Evolutionary conservation across 1,140 invertebrate species (phyloP).

Genomic region (Helicorthomorpha holstii): DNA sequence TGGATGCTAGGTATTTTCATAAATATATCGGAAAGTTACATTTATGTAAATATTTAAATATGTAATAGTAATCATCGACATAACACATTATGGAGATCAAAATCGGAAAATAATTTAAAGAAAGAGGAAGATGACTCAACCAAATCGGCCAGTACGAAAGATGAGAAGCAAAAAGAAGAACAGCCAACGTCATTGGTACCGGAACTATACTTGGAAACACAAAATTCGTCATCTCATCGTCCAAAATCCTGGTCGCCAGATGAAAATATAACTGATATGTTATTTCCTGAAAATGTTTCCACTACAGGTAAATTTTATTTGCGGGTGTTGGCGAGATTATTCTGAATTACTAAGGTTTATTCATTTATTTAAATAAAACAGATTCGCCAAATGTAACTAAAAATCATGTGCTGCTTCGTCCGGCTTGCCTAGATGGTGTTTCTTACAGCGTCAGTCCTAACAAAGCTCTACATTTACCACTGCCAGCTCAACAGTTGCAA

Average conservation of each 20-base stretch:
- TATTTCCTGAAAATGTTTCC: conserved; percentile 11
- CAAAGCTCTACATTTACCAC: conserved; percentile 53
- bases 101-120: conserved; percentile 81
- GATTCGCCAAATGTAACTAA: no score
- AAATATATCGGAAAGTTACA: conserved; percentile 1
- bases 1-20: conserved; percentile 71
- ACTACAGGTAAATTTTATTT: no score
- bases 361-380: no score
- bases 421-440: neutral
- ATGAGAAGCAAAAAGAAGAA: neutral
- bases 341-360: no score
- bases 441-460: conserved; percentile 71
- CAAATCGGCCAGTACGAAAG: neutral
- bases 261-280: conserved; percentile 38
- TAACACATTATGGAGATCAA: conserved; percentile 66
- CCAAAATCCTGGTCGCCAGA: conserved; percentile 65
- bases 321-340: no score
- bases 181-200: conserved; percentile 3
- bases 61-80: conserved; percentile 49
- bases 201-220: conserved; percentile 16
- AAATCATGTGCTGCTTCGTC: neutral
- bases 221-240: conserved; percentile 21
- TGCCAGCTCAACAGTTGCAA: no score
- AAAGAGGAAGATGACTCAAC: conserved; percentile 20
- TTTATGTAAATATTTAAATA: neutral